Percentiles rank a stretch among this genome's conserved stretches.
These are phyloP conservation scores for human (Homo sapiens) DNA, from an alignment of 2,113 vertebrate species.

Conservation along the genomic window DNA sequence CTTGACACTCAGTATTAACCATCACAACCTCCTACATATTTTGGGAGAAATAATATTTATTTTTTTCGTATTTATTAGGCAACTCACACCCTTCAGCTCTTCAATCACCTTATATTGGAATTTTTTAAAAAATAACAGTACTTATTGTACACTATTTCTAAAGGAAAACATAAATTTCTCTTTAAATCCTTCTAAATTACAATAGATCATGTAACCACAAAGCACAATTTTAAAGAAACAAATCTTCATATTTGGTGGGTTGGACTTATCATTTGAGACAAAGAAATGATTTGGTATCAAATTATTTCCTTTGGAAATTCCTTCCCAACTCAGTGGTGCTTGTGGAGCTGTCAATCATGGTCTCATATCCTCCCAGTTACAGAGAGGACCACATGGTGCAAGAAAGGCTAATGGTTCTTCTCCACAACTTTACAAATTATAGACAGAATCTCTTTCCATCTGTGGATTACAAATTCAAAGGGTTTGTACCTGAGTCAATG, in stretches of 20 bases:
- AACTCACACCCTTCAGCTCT: background rate
- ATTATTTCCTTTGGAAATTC: background rate
- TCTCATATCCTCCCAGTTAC: background rate
- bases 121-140: background rate
- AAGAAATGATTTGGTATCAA: background rate
- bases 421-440: background rate
- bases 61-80: background rate
- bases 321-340: background rate
- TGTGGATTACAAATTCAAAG: background rate
- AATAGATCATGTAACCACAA: background rate
- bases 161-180: background rate
- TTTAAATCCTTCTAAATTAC: background rate
- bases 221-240: background rate
- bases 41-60: background rate
- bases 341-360: background rate
- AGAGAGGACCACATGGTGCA: background rate
- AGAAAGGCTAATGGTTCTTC: background rate
- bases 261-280: background rate
- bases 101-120: background rate
- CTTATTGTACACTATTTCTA: background rate
- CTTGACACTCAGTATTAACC: too few species aligned
- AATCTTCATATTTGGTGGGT: background rate
- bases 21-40: background rate
- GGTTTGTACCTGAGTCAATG: background rate
- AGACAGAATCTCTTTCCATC: background rate